Percentiles rank a stretch among this genome's conserved stretches.
phyloP scores from a whole-genome alignment of 2,113 vertebrate species.

The Pipra filicauda region DNA sequence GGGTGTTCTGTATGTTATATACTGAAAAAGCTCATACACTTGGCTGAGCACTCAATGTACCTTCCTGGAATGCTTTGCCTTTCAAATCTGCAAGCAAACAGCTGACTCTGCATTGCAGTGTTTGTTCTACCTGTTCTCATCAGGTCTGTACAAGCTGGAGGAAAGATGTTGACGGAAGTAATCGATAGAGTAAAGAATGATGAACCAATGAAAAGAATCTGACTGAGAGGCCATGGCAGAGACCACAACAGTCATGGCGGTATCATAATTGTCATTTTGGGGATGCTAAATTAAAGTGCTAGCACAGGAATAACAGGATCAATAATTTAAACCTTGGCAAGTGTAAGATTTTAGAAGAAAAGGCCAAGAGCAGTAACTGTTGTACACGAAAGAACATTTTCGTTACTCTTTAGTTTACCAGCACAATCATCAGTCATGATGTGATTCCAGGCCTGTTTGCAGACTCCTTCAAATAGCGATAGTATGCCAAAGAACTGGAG shows the following conservation, averaged over 20 bases:
- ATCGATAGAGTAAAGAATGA: slow-evolving; percentile 92
- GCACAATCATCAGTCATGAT: not conserved
- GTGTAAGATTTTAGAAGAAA: not conserved
- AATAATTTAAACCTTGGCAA: slow-evolving; percentile 50
- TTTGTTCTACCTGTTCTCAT: slow-evolving; percentile 67
- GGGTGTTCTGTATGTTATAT: not conserved
- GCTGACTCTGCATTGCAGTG: slow-evolving; percentile 78
- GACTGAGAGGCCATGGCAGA: slow-evolving; percentile 69
- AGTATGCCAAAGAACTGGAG: not conserved
- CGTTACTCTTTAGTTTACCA: not conserved
- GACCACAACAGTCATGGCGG: slow-evolving; percentile 64
- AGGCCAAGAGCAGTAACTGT: not conserved
- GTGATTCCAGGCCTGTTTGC: not conserved
- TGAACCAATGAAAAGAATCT: slow-evolving; percentile 82
- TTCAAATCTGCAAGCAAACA: slow-evolving; percentile 63
- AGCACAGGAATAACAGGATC: slow-evolving; percentile 52
- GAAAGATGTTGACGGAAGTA: slow-evolving; percentile 81
- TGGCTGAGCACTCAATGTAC: not conserved
- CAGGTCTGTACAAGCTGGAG: slow-evolving; percentile 63
- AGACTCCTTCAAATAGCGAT: not conserved
- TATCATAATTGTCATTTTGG: slow-evolving; percentile 58
- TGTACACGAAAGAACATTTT: not conserved
- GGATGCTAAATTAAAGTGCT: slow-evolving; percentile 35
- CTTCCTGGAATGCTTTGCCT: slow-evolving; percentile 52
- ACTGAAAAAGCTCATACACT: not conserved